Percentiles rank a stretch among this genome's conserved stretches.
phyloP scores from a whole-genome alignment of 2,797 vertebrate species.

The Prunella strophiata region DNA sequence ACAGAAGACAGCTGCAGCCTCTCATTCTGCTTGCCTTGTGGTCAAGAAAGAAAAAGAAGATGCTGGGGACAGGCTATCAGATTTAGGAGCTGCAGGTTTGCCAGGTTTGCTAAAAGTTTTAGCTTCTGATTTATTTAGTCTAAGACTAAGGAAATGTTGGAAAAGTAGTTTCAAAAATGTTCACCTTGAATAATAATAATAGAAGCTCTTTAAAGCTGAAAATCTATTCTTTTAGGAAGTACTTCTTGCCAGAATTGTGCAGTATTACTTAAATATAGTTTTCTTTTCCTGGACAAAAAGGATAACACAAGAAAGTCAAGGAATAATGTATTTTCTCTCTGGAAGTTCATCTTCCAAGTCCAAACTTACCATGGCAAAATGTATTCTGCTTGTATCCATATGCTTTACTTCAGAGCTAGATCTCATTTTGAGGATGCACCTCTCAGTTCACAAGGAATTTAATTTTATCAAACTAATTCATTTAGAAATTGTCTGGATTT shows the following conservation, averaged over 20 bases:
- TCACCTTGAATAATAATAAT: constrained; percentile 10
- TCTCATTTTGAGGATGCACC: not conserved
- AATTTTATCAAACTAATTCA: not conserved
- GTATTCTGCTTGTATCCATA: not conserved
- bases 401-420: not conserved
- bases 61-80: accelerated
- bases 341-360: not conserved
- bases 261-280: not conserved
- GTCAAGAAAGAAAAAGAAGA: not conserved
- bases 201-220: not conserved
- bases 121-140: not conserved
- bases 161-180: not conserved
- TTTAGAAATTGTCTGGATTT: not conserved
- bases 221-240: not conserved
- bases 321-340: constrained; percentile 23
- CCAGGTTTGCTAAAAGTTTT: not conserved
- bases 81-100: not conserved
- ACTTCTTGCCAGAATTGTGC: not conserved
- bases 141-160: not conserved
- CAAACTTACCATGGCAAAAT: not conserved
- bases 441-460: not conserved
- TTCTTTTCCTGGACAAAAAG: not conserved
- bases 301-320: not conserved
- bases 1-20: not conserved
- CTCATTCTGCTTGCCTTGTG: not conserved